These are phyloP conservation scores for Schizaphis graminum DNA, from an alignment of 2,888 invertebrate species.

Conservation along the genomic window DNA sequence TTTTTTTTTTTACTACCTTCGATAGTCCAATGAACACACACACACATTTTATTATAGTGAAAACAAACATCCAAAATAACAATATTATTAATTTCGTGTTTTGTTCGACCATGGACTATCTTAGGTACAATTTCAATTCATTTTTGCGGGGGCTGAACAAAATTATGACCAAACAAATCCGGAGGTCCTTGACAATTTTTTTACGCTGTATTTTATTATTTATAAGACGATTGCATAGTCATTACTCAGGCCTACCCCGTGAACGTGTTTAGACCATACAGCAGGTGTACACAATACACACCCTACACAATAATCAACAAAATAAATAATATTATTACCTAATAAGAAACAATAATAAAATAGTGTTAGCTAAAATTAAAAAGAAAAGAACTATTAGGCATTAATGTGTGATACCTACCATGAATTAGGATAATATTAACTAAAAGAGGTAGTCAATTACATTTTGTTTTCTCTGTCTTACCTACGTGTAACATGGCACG, in stretches of 20 bases:
- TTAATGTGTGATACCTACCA: neutral
- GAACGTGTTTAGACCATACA: neutral
- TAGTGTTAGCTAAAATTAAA: neutral
- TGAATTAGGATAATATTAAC: neutral
- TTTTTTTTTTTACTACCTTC: neutral
- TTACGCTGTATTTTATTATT: neutral
- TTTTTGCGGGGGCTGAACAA: neutral
- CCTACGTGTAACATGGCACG: neutral
- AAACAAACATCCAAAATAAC: neutral
- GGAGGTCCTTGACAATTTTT: neutral
- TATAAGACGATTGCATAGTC: neutral
- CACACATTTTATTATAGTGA: neutral
- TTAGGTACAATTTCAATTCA: neutral
- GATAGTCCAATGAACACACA: neutral
- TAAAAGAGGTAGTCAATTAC: neutral
- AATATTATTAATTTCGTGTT: neutral
- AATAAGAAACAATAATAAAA: neutral
- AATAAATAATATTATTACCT: neutral
- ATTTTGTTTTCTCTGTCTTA: neutral
- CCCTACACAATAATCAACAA: neutral
- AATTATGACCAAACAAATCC: neutral
- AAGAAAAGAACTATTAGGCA: neutral
- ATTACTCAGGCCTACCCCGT: neutral
- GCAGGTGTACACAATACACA: neutral
- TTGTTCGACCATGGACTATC: neutral